phyloP scores from a whole-genome alignment of 2,888 invertebrate genomes.

The Ophion ventricosus region DNA sequence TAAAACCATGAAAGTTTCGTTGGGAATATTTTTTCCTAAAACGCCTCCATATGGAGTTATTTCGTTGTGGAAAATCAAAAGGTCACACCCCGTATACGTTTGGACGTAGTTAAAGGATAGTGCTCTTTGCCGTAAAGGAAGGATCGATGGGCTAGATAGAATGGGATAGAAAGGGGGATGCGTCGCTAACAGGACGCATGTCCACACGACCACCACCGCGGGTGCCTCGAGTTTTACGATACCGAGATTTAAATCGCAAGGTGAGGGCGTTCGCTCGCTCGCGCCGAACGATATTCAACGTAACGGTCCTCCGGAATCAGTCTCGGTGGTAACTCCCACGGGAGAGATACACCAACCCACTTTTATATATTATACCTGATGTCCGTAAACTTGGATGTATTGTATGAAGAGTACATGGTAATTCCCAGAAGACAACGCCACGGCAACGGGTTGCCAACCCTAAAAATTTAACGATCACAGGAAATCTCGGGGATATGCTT shows the following conservation, averaged over 20 bases:
- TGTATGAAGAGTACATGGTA: constrained; percentile 44
- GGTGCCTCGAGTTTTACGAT: constrained; percentile 64
- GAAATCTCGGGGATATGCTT: constrained; percentile 34
- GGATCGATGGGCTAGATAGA: constrained; percentile 59
- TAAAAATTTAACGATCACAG: constrained; percentile 61
- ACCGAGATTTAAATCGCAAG: constrained; percentile 66
- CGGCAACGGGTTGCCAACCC: constrained; percentile 46
- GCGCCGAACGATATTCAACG: constrained; percentile 46
- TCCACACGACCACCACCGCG: constrained; percentile 42
- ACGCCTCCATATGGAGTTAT: background rate
- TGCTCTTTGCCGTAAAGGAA: constrained; percentile 56
- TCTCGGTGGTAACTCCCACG: constrained; percentile 40
- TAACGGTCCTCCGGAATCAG: constrained; percentile 55
- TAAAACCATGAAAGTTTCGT: background rate
- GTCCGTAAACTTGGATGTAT: constrained; percentile 36
- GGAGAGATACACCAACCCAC: constrained; percentile 45
- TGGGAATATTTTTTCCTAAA: background rate
- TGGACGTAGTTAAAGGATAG: constrained; percentile 19
- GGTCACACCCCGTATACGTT: constrained; percentile 14
- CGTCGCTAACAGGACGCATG: constrained; percentile 53
- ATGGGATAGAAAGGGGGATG: constrained; percentile 40
- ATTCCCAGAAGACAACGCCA: constrained; percentile 49
- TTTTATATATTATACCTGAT: constrained; percentile 43
- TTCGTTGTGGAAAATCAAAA: background rate
- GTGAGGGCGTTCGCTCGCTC: constrained; percentile 55